Evolutionary conservation across 2,888 invertebrate genomes (phyloP).

Genomic region (Drosophila histrio): DNA sequence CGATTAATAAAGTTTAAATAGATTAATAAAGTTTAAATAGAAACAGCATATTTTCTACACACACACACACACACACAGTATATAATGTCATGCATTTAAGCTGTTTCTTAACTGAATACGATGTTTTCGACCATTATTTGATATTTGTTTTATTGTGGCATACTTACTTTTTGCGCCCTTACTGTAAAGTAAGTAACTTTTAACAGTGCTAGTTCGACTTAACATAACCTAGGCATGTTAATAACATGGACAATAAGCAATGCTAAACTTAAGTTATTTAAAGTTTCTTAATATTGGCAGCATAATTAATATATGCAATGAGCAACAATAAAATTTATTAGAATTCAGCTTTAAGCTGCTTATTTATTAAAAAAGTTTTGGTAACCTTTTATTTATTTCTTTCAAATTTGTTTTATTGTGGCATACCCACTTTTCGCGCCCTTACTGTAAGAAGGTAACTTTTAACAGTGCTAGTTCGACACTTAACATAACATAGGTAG

Average conservation of each 20-base stretch:
- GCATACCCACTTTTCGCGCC: not conserved
- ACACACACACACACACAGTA: too few relatives aligned
- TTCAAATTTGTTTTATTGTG: not conserved
- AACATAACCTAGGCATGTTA: not conserved
- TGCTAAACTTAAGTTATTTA: not conserved
- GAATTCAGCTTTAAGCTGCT: too few relatives aligned
- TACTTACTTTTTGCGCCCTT: not conserved
- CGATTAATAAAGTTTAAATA: slow-evolving; percentile 46
- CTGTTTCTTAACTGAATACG: too few relatives aligned
- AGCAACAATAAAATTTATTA: too few relatives aligned
- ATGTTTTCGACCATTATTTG: too few relatives aligned
- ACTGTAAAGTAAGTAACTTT: not conserved
- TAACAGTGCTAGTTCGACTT: not conserved
- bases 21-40: too few relatives aligned
- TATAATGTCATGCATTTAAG: too few relatives aligned
- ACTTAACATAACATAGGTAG: not conserved
- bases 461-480: not conserved
- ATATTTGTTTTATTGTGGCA: not conserved
- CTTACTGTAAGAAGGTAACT: not conserved
- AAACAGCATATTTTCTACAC: too few relatives aligned
- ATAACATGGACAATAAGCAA: not conserved
- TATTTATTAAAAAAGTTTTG: too few relatives aligned
- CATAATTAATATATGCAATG: too few relatives aligned
- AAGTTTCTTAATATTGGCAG: too few relatives aligned
- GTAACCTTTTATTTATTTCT: too few relatives aligned